These are phyloP conservation scores for Equus przewalskii DNA, from an alignment of 2,113 vertebrate genomes.

Conservation along the genomic window DNA sequence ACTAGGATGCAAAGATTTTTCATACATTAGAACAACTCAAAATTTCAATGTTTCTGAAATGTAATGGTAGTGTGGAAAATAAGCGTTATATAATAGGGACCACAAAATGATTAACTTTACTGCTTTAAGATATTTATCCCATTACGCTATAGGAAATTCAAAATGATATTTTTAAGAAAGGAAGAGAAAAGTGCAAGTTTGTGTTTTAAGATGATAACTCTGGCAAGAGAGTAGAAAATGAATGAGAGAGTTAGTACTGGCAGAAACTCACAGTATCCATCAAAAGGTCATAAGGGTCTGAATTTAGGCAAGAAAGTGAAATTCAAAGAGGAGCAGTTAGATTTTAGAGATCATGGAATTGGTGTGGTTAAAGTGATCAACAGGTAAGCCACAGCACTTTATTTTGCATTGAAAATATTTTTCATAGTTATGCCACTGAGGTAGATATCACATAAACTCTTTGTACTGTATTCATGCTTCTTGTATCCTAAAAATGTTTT, in stretches of 20 bases:
- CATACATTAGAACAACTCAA: neutral
- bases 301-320: neutral
- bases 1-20: neutral
- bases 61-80: neutral
- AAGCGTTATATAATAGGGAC: neutral
- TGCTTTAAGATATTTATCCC: neutral
- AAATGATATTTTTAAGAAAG: neutral
- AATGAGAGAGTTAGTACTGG: neutral
- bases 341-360: neutral
- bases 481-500: constrained; percentile 19
- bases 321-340: neutral
- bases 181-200: neutral
- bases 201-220: neutral
- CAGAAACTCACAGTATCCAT: neutral
- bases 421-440: neutral
- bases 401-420: neutral
- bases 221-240: neutral
- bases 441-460: neutral
- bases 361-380: neutral
- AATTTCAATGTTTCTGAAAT: constrained; percentile 21
- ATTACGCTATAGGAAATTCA: neutral
- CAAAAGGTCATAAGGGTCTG: neutral
- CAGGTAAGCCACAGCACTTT: neutral
- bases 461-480: neutral
- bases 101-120: neutral